Percentiles rank a stretch among this genome's conserved stretches.
phyloP scores from a whole-genome alignment of 2,113 vertebrate species.

The Strix uralensis region DNA sequence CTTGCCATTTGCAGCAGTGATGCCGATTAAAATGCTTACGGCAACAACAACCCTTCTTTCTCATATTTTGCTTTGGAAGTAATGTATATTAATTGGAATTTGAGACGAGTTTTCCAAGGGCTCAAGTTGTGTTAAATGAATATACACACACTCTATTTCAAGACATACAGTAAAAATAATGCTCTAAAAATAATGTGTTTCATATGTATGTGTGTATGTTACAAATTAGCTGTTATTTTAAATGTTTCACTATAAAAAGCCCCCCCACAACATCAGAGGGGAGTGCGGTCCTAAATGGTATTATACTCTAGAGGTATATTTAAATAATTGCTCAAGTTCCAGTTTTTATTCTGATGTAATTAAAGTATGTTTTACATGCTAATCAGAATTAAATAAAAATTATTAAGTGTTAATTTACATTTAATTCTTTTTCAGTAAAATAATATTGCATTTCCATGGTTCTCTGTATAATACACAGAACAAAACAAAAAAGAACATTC shows the following conservation, averaged over 20 bases:
- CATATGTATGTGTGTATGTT: slow-evolving; percentile 26
- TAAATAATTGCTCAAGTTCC: slow-evolving; percentile 40
- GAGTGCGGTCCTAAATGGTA: not conserved
- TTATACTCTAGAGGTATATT: slow-evolving; percentile 26
- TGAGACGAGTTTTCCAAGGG: not conserved
- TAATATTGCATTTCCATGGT: not conserved
- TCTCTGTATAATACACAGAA: not conserved
- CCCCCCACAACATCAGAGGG: slow-evolving; percentile 10
- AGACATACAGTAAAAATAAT: slow-evolving; percentile 35
- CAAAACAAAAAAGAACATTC: not conserved
- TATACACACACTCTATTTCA: slow-evolving; percentile 12
- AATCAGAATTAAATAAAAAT: slow-evolving; percentile 33
- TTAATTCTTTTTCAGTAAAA: not conserved
- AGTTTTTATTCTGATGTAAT: slow-evolving; percentile 37
- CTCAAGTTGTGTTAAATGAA: not conserved
- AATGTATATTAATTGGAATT: slow-evolving; percentile 22
- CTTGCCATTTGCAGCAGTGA: not conserved
- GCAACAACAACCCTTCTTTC: not conserved
- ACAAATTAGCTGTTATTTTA: slow-evolving; percentile 65
- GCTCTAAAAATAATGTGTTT: slow-evolving; percentile 33
- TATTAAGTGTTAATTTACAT: slow-evolving; percentile 16
- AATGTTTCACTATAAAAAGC: slow-evolving; percentile 14
- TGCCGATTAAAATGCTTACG: not conserved
- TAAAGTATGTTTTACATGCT: not conserved
- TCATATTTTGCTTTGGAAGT: not conserved